phyloP scores from a whole-genome alignment of 2,113 vertebrate genomes.

The Gobius niger region DNA sequence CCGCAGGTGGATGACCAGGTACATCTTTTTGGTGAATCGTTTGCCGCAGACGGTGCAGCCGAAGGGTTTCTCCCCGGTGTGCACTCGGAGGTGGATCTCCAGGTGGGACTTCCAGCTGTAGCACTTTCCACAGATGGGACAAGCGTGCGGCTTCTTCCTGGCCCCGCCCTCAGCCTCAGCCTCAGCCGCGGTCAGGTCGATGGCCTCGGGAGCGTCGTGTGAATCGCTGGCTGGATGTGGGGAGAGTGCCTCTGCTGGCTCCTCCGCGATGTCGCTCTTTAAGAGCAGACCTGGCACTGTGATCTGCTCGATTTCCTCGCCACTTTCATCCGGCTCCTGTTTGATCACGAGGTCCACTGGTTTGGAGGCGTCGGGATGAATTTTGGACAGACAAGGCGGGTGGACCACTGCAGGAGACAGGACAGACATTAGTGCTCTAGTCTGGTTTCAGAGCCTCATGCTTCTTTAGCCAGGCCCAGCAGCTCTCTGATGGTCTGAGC shows the following conservation, averaged over 20 bases:
- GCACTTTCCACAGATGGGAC: slow-evolving; percentile 1
- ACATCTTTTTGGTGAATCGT: slow-evolving; percentile 7
- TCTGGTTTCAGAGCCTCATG: neutral
- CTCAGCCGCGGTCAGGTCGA: neutral
- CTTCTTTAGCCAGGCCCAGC: too few relatives aligned
- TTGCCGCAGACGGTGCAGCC: neutral
- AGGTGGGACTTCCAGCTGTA: slow-evolving; percentile 7
- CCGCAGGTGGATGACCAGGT: slow-evolving; percentile 4
- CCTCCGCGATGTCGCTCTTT: neutral
- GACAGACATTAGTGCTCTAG: neutral
- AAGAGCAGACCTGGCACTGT: neutral
- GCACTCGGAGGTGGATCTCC: slow-evolving; percentile 3
- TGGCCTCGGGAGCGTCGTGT: neutral
- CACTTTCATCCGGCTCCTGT: neutral
- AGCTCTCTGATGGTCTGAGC: too few relatives aligned
- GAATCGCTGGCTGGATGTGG: neutral
- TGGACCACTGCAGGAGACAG: neutral
- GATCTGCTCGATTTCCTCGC: neutral
- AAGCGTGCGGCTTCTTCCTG: neutral
- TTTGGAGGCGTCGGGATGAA: neutral
- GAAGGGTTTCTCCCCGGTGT: slow-evolving; percentile 5
- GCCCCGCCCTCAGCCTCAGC: neutral
- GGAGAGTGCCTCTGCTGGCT: neutral
- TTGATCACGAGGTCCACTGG: neutral
- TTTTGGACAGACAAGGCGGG: neutral